Evolutionary conservation across 2,888 invertebrate genomes (phyloP), one percentile per base, ranked within the genome.

Genomic region (Orchestes rusci): DNA sequence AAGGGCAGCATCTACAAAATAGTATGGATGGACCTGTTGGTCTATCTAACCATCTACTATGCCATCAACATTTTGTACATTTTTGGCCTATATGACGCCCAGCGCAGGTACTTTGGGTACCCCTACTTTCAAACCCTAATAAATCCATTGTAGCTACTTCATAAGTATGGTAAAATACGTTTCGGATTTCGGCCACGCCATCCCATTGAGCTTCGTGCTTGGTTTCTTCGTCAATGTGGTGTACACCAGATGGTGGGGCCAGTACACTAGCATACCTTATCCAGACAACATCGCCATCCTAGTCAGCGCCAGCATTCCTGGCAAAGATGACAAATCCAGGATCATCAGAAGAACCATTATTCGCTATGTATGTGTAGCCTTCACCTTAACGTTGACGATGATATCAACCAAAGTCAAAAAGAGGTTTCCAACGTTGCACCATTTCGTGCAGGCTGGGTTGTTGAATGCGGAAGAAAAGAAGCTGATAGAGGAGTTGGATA

Each of bases 221-320:
- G 93, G 93, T 54, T 94, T 94, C 72, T 94, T 91, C 70, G 91
- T 93, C 34, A 82, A 84, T n/a, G 79, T 92, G 53, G 89, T 93
- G 28, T 89, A 91, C 79, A 84, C 82, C 48, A 76, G 93, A 57
- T 94, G 93, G 92, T 89, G 89, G 88, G 79, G 73, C 61, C 89
- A 89, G 66, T 89, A 85, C 63, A 77, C 75, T 32, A 62, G 67
- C 3, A 85, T 89, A 58, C 89, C 90, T 1, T 89, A 85, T 83
- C 88, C 89, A 1, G 90, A 90, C 69, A 81, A 84, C 29, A 77
- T 84, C 40, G 86, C 85, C 2, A 82, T 88, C 13, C 82, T 85
- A 60, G 81, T 88, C 51, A 84, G 84, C 53, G 81, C 87, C 16
- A 81, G 81, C 60, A 77, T 87, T 43, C 83, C 84, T 60, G 84